Percentiles rank a stretch among this genome's conserved stretches.
These are phyloP conservation scores for Cyanistes caeruleus DNA, from an alignment of 2,113 vertebrate genomes.

Conservation along the genomic window DNA sequence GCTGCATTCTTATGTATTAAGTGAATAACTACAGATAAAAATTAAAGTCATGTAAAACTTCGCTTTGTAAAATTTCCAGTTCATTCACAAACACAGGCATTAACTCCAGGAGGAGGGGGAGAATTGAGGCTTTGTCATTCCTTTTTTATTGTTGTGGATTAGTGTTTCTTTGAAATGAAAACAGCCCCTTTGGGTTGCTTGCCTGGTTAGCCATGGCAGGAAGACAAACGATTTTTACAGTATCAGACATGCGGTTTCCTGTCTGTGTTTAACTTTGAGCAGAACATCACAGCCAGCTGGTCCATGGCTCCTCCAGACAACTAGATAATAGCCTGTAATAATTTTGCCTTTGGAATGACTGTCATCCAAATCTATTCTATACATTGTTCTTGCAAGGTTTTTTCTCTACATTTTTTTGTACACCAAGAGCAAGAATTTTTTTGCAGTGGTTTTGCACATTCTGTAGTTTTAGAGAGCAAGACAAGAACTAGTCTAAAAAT, in stretches of 20 bases:
- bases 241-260: conserved; percentile 97
- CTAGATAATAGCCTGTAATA: conserved; percentile 66
- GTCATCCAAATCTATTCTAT: conserved; percentile 30
- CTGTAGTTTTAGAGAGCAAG: neutral
- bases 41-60: conserved; percentile 2
- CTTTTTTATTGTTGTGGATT: conserved; percentile 69
- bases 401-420: neutral
- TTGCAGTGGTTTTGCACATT: neutral
- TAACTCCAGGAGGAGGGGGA: neutral
- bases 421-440: neutral
- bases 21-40: conserved; percentile 2
- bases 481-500: neutral
- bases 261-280: conserved; percentile 88
- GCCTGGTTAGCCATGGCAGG: conserved; percentile 76
- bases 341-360: conserved; percentile 63
- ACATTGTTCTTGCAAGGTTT: neutral
- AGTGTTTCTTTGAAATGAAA: conserved; percentile 78
- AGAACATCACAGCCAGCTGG: conserved; percentile 81
- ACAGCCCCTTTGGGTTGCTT: conserved; percentile 73
- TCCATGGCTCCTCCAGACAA: conserved; percentile 70
- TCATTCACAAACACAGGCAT: conserved; percentile 21
- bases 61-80: neutral
- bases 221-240: conserved; percentile 82
- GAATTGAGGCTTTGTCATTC: conserved; percentile 27
- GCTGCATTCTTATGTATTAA: neutral